Percentiles rank a stretch among this genome's conserved stretches.
Evolutionary conservation across 2,888 invertebrate species (phyloP).

Genomic region (Dryobotodes eremita): DNA sequence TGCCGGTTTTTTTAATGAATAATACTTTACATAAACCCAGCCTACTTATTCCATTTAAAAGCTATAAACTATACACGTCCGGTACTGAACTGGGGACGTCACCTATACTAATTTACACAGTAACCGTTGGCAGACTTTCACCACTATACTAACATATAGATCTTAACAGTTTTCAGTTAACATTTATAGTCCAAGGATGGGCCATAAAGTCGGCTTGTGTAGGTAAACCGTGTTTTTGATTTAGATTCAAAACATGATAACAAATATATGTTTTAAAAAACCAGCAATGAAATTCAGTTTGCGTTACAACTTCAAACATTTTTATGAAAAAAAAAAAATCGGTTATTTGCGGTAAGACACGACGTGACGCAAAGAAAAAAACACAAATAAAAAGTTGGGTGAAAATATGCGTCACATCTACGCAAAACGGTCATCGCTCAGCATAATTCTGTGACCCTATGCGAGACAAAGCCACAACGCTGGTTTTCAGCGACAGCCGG

Average conservation of each 20-base stretch:
- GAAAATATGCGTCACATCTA: not conserved
- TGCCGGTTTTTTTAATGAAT: too few relatives aligned
- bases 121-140: constrained; percentile 57
- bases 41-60: not conserved
- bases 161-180: constrained; percentile 49
- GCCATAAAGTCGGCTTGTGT: constrained; percentile 14
- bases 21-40: too few relatives aligned
- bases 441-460: too few relatives aligned
- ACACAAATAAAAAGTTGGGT: not conserved
- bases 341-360: not conserved
- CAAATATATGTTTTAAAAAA: not conserved
- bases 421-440: not conserved
- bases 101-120: constrained; percentile 48
- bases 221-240: not conserved
- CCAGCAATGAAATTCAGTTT: not conserved
- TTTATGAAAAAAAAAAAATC: not conserved
- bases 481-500: too few relatives aligned
- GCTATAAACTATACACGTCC: constrained; percentile 21
- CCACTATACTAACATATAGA: constrained; percentile 45
- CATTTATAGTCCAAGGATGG: constrained; percentile 25
- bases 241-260: not conserved
- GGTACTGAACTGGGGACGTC: constrained; percentile 28
- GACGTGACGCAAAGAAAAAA: too few relatives aligned
- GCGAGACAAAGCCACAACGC: too few relatives aligned
- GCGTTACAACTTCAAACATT: not conserved